phyloP scores from a whole-genome alignment of 2,797 vertebrate genomes.

The Brachyrhaphis roseni region DNA sequence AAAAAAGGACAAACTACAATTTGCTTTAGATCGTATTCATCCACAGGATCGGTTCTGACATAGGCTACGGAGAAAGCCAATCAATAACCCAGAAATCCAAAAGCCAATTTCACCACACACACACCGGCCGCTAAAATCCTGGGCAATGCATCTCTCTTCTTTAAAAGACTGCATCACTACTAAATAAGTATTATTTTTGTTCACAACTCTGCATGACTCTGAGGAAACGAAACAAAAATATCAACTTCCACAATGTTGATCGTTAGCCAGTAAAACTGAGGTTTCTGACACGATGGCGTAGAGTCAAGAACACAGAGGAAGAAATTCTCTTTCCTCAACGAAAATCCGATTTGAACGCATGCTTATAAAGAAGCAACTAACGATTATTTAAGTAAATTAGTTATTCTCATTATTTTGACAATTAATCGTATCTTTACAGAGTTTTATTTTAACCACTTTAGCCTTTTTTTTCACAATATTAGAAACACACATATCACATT shows the following conservation, averaged over 20 bases:
- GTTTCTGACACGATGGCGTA: neutral
- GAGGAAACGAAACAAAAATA: too few species aligned
- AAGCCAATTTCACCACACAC: neutral
- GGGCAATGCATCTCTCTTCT: neutral
- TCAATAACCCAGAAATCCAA: neutral
- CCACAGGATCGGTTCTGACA: neutral
- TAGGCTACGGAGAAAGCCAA: neutral
- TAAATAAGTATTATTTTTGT: neutral
- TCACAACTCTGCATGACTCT: neutral
- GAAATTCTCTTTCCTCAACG: too few species aligned
- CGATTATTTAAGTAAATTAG: too few species aligned
- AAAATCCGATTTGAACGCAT: too few species aligned
- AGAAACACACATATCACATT: too few species aligned
- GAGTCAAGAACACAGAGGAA: neutral
- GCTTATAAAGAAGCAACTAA: too few species aligned
- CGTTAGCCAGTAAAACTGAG: neutral
- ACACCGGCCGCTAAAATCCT: neutral
- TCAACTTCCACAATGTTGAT: neutral
- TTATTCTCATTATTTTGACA: too few species aligned
- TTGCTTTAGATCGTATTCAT: neutral
- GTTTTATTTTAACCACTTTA: too few species aligned
- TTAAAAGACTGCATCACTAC: neutral
- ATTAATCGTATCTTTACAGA: too few species aligned
- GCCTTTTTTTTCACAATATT: too few species aligned
- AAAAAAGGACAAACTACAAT: neutral